phyloP scores from a whole-genome alignment of 2,888 invertebrate species.

The Atrina japonica region DNA sequence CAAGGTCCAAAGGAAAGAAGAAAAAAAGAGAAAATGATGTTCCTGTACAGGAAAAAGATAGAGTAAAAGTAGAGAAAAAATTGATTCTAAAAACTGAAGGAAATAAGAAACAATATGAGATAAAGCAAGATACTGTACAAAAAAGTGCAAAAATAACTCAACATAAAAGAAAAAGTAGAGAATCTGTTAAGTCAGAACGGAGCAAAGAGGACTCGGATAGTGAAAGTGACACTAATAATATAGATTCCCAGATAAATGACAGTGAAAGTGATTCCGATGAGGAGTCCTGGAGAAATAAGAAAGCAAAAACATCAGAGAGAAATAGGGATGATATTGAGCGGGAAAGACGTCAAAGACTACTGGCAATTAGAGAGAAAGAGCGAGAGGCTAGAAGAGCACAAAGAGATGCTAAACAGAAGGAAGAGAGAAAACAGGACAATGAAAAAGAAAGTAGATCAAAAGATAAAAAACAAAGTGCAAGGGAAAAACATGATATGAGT shows the following conservation, averaged over 20 bases:
- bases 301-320: constrained; percentile 50
- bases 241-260: constrained; percentile 54
- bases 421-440: not conserved
- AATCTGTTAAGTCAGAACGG: constrained; percentile 16
- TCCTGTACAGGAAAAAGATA: not conserved
- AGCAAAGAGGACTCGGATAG: constrained; percentile 8
- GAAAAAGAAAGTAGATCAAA: constrained; percentile 2
- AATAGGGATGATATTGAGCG: constrained; percentile 57
- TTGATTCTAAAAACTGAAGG: not conserved
- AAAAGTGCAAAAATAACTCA: constrained; percentile 13
- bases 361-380: constrained; percentile 35
- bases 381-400: constrained; percentile 33
- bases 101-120: constrained; percentile 17
- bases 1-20: constrained; percentile 37
- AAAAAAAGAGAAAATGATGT: constrained; percentile 33
- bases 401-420: constrained; percentile 28
- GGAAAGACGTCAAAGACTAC: constrained; percentile 52
- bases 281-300: constrained; percentile 58
- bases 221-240: constrained; percentile 11
- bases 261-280: constrained; percentile 65
- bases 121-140: constrained; percentile 2
- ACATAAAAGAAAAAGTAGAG: constrained; percentile 8
- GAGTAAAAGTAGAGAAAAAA: constrained; percentile 18
- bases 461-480: constrained; percentile 4
- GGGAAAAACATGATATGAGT: not conserved